phyloP scores from a whole-genome alignment of 2,888 invertebrate species.

The Ochropacha duplaris region DNA sequence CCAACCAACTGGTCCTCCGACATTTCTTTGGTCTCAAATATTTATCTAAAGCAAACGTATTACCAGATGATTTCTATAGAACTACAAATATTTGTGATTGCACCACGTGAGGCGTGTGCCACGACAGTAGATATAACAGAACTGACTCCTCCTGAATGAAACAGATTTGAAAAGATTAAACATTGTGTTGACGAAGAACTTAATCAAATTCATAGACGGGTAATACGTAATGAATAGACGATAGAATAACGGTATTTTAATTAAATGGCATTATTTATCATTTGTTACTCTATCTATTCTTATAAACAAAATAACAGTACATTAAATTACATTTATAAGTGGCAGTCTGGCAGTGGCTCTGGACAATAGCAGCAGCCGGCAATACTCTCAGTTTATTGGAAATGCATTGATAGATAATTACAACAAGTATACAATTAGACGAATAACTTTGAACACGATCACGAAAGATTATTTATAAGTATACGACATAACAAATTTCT shows the following conservation, averaged over 20 bases:
- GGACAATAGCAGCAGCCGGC: background rate
- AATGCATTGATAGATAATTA: background rate
- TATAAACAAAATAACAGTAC: background rate
- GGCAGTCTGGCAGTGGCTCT: background rate
- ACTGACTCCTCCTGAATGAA: too few relatives aligned
- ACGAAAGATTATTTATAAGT: too few relatives aligned
- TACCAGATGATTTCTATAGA: conserved; percentile 10
- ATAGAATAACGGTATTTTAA: background rate
- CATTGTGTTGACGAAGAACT: background rate
- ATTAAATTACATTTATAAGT: background rate
- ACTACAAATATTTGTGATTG: conserved; percentile 7
- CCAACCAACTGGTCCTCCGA: background rate
- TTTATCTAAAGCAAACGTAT: conserved; percentile 6
- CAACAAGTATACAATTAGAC: background rate
- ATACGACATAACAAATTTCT: too few relatives aligned
- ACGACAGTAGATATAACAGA: too few relatives aligned
- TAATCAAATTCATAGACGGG: too few relatives aligned
- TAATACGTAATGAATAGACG: too few relatives aligned
- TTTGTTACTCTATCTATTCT: background rate
- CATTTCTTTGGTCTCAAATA: background rate
- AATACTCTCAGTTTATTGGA: background rate
- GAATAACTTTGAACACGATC: too few relatives aligned
- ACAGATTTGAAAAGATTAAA: background rate
- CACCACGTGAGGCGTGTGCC: conserved; percentile 7
- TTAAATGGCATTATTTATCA: background rate